Percentiles rank a stretch among this genome's conserved stretches.
Conservation (phyloP, 2,888 invertebrate genomes). For the Mystacides longicornis region DNA sequence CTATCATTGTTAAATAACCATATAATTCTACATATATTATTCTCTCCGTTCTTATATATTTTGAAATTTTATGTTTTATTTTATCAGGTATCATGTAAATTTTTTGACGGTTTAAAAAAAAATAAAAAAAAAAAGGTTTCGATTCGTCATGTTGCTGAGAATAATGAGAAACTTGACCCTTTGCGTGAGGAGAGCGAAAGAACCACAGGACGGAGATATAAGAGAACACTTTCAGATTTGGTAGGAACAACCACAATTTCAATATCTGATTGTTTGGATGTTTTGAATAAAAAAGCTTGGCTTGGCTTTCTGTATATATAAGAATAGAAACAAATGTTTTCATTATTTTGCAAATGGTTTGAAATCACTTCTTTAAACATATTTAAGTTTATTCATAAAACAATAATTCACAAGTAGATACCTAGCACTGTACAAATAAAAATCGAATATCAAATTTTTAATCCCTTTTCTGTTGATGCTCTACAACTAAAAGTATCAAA, state of each 20-base stretch:
- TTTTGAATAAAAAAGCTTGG: background rate
- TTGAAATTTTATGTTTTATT: background rate
- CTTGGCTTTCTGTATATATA: background rate
- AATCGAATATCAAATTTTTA: too few species aligned
- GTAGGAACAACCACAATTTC: constrained; percentile 13
- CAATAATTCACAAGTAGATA: too few species aligned
- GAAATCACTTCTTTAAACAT: too few species aligned
- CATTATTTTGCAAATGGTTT: too few species aligned
- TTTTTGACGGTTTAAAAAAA: background rate
- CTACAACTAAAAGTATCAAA: too few species aligned
- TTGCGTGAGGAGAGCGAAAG: constrained; percentile 20
- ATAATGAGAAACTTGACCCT: constrained; percentile 22
- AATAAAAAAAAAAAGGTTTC: background rate
- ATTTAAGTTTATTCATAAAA: background rate
- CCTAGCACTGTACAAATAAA: too few species aligned
- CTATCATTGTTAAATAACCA: background rate
- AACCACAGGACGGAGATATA: constrained; percentile 10
- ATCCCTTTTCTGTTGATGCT: too few species aligned
- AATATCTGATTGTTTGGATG: background rate
- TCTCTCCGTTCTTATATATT: too few species aligned
- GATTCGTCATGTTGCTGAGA: constrained; percentile 20
- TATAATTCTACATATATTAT: too few species aligned
- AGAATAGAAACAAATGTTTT: constrained; percentile 9
- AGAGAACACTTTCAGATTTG: constrained; percentile 20
- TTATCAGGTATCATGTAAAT: background rate